Conservation (phyloP, 2,797 vertebrate genomes). For the Todus mexicanus region DNA sequence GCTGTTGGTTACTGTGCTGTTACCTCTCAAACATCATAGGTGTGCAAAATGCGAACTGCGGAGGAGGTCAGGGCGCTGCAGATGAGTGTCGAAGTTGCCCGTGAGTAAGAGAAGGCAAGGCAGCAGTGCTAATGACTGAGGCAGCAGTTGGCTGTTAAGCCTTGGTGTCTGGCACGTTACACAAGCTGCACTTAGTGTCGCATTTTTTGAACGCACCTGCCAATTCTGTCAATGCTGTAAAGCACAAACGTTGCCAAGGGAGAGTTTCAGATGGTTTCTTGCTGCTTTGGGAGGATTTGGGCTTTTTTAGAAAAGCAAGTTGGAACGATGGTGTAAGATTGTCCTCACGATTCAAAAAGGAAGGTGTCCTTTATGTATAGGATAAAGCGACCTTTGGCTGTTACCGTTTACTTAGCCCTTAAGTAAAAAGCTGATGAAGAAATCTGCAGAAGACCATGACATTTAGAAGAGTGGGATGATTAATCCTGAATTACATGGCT, state of each 20-base stretch:
- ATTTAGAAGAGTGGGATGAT: background rate
- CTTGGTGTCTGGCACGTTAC: accelerated
- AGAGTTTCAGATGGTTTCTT: background rate
- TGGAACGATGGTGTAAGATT: background rate
- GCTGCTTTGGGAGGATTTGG: background rate
- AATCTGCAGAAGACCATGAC: background rate
- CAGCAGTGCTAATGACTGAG: accelerated
- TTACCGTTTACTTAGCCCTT: background rate
- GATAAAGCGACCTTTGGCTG: background rate
- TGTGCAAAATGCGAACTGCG: background rate
- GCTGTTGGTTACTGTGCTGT: background rate
- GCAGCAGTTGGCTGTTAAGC: background rate
- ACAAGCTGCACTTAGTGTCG: background rate
- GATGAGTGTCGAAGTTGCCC: background rate
- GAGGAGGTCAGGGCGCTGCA: background rate
- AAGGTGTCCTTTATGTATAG: background rate
- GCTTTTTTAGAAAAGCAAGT: background rate
- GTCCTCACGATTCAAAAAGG: background rate
- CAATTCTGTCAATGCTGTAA: background rate
- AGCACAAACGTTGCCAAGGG: background rate
- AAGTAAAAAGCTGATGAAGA: background rate
- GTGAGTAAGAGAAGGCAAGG: background rate
- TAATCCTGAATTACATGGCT: background rate
- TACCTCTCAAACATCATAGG: background rate
- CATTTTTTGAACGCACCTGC: background rate